phyloP scores from a whole-genome alignment of 2,888 invertebrate species.

The Calameuta idolon region DNA sequence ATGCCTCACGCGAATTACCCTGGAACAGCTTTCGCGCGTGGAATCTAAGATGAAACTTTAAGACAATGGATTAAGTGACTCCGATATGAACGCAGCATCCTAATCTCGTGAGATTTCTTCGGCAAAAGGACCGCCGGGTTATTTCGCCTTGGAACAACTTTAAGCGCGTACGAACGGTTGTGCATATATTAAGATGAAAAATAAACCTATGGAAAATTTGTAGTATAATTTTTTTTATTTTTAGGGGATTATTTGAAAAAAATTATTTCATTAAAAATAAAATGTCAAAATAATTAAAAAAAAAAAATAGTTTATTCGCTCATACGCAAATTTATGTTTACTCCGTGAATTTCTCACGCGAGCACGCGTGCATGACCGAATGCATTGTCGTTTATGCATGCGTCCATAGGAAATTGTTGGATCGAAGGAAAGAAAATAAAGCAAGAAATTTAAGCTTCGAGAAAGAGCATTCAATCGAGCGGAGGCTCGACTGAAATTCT shows the following conservation, averaged over 20 bases:
- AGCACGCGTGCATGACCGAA: not conserved
- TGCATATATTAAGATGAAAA: not conserved
- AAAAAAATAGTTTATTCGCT: too few species aligned
- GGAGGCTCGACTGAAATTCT: constrained; percentile 55
- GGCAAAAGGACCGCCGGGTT: not conserved
- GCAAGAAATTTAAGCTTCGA: not conserved
- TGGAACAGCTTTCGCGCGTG: not conserved
- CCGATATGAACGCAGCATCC: not conserved
- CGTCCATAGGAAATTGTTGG: not conserved
- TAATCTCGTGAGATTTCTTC: not conserved
- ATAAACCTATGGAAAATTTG: not conserved
- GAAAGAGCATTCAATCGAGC: not conserved
- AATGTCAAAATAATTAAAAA: too few species aligned
- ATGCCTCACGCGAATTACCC: not conserved
- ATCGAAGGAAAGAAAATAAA: not conserved
- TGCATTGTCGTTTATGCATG: not conserved
- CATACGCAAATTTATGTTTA: too few species aligned
- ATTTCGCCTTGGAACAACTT: not conserved
- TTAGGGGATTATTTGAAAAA: not conserved
- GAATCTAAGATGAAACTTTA: not conserved
- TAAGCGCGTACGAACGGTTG: not conserved
- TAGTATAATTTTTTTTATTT: not conserved
- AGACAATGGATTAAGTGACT: not conserved
- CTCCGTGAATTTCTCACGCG: too few species aligned
- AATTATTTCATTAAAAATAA: too few species aligned